A percentile compares a stretch with the other conserved stretches of the same genome.
These are phyloP conservation scores for Periparus ater DNA, from an alignment of 2,797 vertebrate genomes.

Conservation along the genomic window DNA sequence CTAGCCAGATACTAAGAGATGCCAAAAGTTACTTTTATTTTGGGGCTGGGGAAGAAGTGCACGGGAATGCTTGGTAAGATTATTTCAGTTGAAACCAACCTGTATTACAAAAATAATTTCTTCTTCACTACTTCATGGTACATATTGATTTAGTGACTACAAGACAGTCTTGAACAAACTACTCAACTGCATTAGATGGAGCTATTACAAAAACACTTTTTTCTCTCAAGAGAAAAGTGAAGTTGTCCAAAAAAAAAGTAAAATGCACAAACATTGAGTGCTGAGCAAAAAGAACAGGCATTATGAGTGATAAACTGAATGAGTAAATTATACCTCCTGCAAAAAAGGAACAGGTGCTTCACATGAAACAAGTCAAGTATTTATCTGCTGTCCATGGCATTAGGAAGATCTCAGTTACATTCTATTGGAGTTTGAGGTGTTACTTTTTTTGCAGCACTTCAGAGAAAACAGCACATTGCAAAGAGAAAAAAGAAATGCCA, in stretches of 20 bases:
- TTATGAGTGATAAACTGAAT: neutral
- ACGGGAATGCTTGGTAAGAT: neutral
- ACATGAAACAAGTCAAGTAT: neutral
- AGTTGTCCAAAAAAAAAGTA: neutral
- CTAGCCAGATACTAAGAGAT: neutral
- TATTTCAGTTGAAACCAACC: neutral
- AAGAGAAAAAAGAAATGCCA: neutral
- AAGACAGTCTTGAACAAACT: neutral
- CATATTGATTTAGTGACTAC: slow-evolving; percentile 1
- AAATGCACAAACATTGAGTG: neutral
- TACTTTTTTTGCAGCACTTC: neutral
- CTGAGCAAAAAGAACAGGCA: neutral
- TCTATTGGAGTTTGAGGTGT: neutral
- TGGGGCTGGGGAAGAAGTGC: neutral
- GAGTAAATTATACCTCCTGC: neutral
- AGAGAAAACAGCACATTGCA: neutral
- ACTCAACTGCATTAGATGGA: slow-evolving; percentile 25
- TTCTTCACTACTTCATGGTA: neutral
- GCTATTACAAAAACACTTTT: neutral
- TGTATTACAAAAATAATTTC: neutral
- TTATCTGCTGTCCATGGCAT: neutral
- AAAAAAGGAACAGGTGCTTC: neutral
- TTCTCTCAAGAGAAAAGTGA: neutral
- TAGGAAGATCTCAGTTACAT: neutral
- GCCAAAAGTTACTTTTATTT: neutral